Percentiles rank a stretch among this genome's conserved stretches.
phyloP scores from a whole-genome alignment of 2,113 vertebrate species.

The Labrus mixtus region DNA sequence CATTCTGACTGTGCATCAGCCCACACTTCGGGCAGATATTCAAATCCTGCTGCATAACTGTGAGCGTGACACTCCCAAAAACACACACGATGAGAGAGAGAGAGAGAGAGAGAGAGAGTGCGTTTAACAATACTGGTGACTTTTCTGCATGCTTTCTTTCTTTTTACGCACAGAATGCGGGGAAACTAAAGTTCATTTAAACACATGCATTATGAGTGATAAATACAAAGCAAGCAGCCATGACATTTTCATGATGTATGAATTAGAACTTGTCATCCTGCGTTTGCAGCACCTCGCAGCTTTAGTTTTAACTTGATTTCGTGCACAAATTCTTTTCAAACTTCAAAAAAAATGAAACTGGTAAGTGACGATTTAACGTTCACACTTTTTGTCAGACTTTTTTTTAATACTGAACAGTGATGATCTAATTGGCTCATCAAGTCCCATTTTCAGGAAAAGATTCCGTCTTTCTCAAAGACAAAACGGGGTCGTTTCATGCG shows the following conservation, averaged over 20 bases:
- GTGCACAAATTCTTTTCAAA: background rate
- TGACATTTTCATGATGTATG: background rate
- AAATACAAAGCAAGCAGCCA: background rate
- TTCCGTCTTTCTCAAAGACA: background rate
- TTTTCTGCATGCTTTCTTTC: conserved; percentile 9
- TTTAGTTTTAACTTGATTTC: background rate
- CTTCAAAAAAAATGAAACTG: background rate
- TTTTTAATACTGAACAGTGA: background rate
- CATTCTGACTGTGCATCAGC: conserved; percentile 77
- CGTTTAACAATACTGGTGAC: background rate
- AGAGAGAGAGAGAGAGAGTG: background rate
- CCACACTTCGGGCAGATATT: conserved; percentile 77
- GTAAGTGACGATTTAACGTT: conserved; percentile 2
- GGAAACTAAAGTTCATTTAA: background rate
- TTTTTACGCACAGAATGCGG: conserved; percentile 12
- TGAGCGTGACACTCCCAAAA: conserved; percentile 58
- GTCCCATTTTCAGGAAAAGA: background rate
- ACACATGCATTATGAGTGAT: background rate
- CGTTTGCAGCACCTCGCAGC: background rate
- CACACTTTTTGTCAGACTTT: background rate
- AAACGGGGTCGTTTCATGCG: background rate
- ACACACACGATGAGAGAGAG: background rate
- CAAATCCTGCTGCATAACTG: conserved; percentile 66
- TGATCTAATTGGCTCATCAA: background rate
- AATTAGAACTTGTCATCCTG: conserved; percentile 8